Conservation (phyloP, 2,797 vertebrate species). For the Simalia tracyae region DNA sequence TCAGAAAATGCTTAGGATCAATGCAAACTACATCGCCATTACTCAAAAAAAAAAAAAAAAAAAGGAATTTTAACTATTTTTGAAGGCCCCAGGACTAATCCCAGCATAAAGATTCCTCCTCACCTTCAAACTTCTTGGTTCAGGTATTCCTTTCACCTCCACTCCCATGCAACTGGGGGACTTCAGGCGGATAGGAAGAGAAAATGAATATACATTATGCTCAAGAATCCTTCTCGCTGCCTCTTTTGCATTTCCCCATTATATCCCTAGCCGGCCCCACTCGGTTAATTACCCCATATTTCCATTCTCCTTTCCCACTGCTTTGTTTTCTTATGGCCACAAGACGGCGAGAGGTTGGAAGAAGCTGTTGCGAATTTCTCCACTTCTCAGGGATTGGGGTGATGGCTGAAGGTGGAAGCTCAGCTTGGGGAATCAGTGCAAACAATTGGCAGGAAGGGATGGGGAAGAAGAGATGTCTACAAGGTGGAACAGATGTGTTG, state of each 20-base stretch:
- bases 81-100: slow-evolving; percentile 60
- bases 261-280: slow-evolving; percentile 1
- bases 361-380: background rate
- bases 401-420: background rate
- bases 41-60: slow-evolving; percentile 54
- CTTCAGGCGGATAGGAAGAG: background rate
- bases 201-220: slow-evolving; percentile 26
- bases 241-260: slow-evolving; percentile 18
- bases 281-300: slow-evolving; percentile 12
- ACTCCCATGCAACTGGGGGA: background rate
- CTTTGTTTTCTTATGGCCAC: background rate
- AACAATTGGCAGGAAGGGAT: background rate
- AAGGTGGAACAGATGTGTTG: no score
- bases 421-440: background rate
- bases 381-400: background rate
- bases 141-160: slow-evolving; percentile 57
- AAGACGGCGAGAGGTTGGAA: background rate
- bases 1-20: slow-evolving; percentile 67
- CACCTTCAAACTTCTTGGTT: slow-evolving; percentile 56
- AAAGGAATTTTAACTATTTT: slow-evolving; percentile 65
- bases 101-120: slow-evolving; percentile 57
- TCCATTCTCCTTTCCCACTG: background rate
- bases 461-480: background rate
- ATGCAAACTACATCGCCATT: slow-evolving; percentile 65
- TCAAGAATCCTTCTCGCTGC: slow-evolving; percentile 8